Conservation (phyloP, 1,140 invertebrate genomes). For the Nebria ingens region DNA sequence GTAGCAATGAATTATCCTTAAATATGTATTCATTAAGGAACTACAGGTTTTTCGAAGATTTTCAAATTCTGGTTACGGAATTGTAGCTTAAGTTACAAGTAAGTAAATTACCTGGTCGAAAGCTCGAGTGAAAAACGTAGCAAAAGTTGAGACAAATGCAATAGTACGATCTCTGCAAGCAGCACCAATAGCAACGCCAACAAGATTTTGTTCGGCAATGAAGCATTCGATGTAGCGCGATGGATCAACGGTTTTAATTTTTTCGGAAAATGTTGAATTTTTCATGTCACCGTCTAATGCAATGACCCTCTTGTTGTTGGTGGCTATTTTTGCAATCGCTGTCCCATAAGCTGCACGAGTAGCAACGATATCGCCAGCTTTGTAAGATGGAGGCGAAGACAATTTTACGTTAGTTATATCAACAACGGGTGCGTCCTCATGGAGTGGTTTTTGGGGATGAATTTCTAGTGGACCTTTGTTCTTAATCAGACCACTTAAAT, state of each 20-base stretch:
- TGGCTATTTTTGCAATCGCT: slow-evolving; percentile 81
- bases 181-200: slow-evolving; percentile 90
- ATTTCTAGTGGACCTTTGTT: slow-evolving; percentile 45
- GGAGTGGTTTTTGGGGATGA: slow-evolving; percentile 51
- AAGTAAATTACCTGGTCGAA: slow-evolving; percentile 88
- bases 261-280: slow-evolving; percentile 95
- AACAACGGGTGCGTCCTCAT: slow-evolving; percentile 59
- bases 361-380: slow-evolving; percentile 69
- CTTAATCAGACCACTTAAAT: slow-evolving; percentile 55
- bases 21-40: too few relatives aligned
- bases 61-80: too few relatives aligned
- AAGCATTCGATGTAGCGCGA: slow-evolving; percentile 90
- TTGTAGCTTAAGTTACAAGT: too few relatives aligned
- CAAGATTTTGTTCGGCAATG: slow-evolving; percentile 97
- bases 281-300: slow-evolving; percentile 95
- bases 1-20: too few relatives aligned
- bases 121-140: slow-evolving; percentile 91
- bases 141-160: slow-evolving; percentile 93
- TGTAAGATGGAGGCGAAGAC: slow-evolving; percentile 77
- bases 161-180: slow-evolving; percentile 81
- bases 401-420: slow-evolving; percentile 68
- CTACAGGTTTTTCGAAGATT: too few relatives aligned
- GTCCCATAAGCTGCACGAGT: slow-evolving; percentile 92
- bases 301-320: slow-evolving; percentile 74
- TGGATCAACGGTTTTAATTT: slow-evolving; percentile 68